Percentiles rank a stretch among this genome's conserved stretches.
These are phyloP conservation scores for Augiades crinisus DNA, from an alignment of 2,888 invertebrate species.

Conservation along the genomic window DNA sequence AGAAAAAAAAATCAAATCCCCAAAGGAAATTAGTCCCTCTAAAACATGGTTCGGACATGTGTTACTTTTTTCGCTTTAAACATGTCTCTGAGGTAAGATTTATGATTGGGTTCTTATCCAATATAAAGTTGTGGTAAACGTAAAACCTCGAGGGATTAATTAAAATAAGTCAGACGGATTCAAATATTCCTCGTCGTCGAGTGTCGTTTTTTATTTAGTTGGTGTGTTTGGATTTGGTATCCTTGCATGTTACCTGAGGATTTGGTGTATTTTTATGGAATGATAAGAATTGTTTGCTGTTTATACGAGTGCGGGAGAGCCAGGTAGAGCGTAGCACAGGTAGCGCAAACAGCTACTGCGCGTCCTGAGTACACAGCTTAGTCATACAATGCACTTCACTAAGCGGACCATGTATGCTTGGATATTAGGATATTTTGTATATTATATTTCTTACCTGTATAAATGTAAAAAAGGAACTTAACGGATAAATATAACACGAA, in stretches of 20 bases:
- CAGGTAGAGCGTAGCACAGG: conserved; percentile 74
- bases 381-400: conserved; percentile 47
- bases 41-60: conserved; percentile 75
- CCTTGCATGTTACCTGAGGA: conserved; percentile 47
- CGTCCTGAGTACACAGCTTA: conserved; percentile 71
- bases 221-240: conserved; percentile 62
- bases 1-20: conserved; percentile 57
- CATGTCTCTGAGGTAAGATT: conserved; percentile 67
- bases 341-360: conserved; percentile 74
- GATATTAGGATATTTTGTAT: not conserved
- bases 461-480: too few species aligned
- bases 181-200: conserved; percentile 27
- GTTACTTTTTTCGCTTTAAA: conserved; percentile 80
- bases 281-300: conserved; percentile 66
- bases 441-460: too few species aligned
- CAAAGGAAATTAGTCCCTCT: conserved; percentile 78
- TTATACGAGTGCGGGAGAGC: conserved; percentile 37
- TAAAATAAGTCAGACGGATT: conserved; percentile 35
- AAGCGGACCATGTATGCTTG: conserved; percentile 39
- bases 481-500: too few species aligned
- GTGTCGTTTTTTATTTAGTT: conserved; percentile 39
- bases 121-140: conserved; percentile 65
- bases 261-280: conserved; percentile 65
- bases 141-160: conserved; percentile 47
- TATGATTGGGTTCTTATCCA: conserved; percentile 59